Conservation (phyloP, 2,113 vertebrate genomes). For the Myxocyprinus asiaticus region DNA sequence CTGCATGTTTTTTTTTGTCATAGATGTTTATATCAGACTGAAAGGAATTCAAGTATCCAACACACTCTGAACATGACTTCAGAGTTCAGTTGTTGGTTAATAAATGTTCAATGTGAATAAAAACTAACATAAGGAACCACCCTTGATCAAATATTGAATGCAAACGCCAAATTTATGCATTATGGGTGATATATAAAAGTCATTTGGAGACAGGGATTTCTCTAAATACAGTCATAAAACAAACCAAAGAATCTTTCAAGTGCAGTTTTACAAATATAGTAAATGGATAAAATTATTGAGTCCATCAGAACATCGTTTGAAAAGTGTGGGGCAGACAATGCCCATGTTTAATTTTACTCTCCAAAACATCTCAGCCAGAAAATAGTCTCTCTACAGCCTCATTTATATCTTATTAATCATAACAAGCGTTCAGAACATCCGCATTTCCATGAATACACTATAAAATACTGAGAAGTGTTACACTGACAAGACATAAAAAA, state of each 20-base stretch:
- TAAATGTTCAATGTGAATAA: too few relatives aligned
- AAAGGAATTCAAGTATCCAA: too few relatives aligned
- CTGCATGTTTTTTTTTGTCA: too few relatives aligned
- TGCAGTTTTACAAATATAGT: too few relatives aligned
- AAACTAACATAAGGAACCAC: too few relatives aligned
- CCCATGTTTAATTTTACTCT: slow-evolving; percentile 71
- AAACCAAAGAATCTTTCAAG: neutral
- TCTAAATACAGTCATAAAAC: neutral
- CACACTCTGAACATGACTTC: too few relatives aligned
- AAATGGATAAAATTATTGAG: neutral
- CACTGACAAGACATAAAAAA: slow-evolving; percentile 63
- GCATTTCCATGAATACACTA: slow-evolving; percentile 59
- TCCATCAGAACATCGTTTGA: slow-evolving; percentile 44
- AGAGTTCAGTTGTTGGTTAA: too few relatives aligned
- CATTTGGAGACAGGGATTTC: neutral
- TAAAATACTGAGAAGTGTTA: slow-evolving; percentile 76
- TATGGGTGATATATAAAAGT: neutral
- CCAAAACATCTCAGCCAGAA: slow-evolving; percentile 72
- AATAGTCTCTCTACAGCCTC: slow-evolving; percentile 70
- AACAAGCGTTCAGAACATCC: slow-evolving; percentile 57
- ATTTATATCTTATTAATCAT: slow-evolving; percentile 56
- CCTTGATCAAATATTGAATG: too few relatives aligned
- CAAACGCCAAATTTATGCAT: neutral
- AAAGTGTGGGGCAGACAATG: slow-evolving; percentile 72
- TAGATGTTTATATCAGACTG: too few relatives aligned